These are phyloP conservation scores for Chrysochloris asiatica DNA, from an alignment of 2,113 vertebrate genomes.

Conservation along the genomic window DNA sequence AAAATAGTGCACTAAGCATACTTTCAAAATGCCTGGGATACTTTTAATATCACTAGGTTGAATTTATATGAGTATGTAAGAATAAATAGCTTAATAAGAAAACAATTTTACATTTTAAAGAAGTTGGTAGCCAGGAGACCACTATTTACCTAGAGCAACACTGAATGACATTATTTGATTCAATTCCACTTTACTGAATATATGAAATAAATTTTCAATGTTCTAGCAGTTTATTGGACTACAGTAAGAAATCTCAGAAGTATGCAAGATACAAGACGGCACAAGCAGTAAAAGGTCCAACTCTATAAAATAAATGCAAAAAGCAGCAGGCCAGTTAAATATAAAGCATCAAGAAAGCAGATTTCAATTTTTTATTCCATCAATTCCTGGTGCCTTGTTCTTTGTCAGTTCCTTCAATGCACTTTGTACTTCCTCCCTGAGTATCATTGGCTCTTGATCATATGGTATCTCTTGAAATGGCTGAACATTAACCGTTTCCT, in stretches of 20 bases:
- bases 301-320: background rate
- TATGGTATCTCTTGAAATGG: too few species aligned
- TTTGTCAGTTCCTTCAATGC: too few species aligned
- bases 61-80: background rate
- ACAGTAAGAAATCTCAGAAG: background rate
- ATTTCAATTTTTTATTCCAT: too few species aligned
- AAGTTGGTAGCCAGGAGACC: background rate
- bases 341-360: too few species aligned
- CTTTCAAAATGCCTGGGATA: background rate
- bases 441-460: too few species aligned
- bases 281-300: background rate
- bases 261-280: background rate
- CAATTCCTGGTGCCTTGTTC: too few species aligned
- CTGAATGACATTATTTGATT: background rate
- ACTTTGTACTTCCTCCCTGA: too few species aligned
- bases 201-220: background rate
- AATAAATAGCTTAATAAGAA: background rate
- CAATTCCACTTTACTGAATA: background rate
- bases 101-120: background rate
- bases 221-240: background rate
- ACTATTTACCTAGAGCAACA: background rate
- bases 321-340: background rate
- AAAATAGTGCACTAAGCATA: background rate
- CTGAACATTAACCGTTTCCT: too few species aligned
- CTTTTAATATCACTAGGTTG: background rate